These are phyloP conservation scores for Acanthosoma haemorrhoidale DNA, from an alignment of 2,888 invertebrate genomes.

Conservation along the genomic window DNA sequence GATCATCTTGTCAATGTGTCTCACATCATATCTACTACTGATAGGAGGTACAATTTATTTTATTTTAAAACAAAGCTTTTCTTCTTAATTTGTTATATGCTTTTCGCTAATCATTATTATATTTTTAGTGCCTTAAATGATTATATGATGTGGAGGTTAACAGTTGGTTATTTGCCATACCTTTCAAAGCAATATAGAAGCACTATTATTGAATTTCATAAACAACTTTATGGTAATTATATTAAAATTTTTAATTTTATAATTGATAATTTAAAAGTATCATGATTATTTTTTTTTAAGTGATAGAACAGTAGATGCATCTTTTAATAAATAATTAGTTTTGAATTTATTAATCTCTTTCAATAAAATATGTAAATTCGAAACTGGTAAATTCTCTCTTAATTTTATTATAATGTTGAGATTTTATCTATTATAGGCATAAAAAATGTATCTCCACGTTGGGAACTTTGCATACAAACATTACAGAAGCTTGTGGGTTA, in stretches of 20 bases:
- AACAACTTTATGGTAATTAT: conserved; percentile 41
- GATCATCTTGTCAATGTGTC: conserved; percentile 53
- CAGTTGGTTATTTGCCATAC: conserved; percentile 52
- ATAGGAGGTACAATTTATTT: conserved; percentile 43
- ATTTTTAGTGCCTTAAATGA: conserved; percentile 52
- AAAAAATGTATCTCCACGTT: conserved; percentile 45
- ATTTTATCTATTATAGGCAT: conserved; percentile 37
- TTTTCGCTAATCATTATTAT: background rate
- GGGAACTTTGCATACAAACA: conserved; percentile 52
- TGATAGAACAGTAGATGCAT: too few species aligned
- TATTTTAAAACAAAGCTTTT: background rate
- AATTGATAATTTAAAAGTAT: background rate
- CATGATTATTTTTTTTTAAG: background rate
- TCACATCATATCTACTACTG: conserved; percentile 51
- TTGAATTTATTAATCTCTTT: background rate
- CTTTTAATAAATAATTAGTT: background rate
- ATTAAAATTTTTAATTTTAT: background rate
- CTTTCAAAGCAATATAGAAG: conserved; percentile 46
- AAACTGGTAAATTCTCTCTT: background rate
- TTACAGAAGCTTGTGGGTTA: conserved; percentile 50
- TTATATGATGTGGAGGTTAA: conserved; percentile 55
- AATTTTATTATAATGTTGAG: background rate
- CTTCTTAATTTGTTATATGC: background rate
- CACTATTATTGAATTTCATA: conserved; percentile 40
- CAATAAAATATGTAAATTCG: background rate